Percentiles rank a stretch among this genome's conserved stretches.
These are phyloP conservation scores for Dinoponera quadriceps DNA, from an alignment of 1,140 invertebrate species.

Conservation along the genomic window DNA sequence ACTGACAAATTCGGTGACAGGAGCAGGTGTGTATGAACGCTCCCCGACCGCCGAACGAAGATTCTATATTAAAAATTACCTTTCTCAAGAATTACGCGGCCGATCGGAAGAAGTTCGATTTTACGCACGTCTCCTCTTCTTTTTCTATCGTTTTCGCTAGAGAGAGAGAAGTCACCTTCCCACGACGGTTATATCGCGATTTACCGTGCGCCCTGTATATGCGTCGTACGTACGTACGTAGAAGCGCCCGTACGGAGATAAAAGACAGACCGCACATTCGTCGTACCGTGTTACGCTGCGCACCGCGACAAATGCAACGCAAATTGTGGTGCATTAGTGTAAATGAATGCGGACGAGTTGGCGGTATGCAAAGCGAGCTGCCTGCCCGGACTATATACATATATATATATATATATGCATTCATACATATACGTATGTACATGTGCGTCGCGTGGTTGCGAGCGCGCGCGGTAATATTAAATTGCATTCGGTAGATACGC, in stretches of 20 bases:
- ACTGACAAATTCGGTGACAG: too few species aligned
- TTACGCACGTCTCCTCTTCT: neutral
- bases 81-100: constrained; percentile 7
- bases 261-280: constrained; percentile 68
- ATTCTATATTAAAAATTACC: too few species aligned
- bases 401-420: constrained; percentile 20
- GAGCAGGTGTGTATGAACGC: too few species aligned
- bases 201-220: constrained; percentile 17
- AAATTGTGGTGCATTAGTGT: constrained; percentile 78
- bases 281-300: constrained; percentile 67
- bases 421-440: constrained; percentile 10
- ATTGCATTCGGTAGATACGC: constrained; percentile 65
- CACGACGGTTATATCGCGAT: neutral
- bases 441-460: constrained; percentile 2
- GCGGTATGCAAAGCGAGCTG: constrained; percentile 69
- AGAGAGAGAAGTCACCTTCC: neutral
- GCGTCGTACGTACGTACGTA: constrained; percentile 3
- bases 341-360: constrained; percentile 77
- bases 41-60: too few species aligned
- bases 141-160: neutral
- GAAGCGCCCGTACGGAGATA: constrained; percentile 45
- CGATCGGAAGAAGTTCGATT: neutral
- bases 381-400: constrained; percentile 6
- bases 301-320: constrained; percentile 74
- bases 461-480: constrained; percentile 70